Evolutionary conservation across 2,113 vertebrate species (phyloP).

Genomic region (Hyperopisus bebe): DNA sequence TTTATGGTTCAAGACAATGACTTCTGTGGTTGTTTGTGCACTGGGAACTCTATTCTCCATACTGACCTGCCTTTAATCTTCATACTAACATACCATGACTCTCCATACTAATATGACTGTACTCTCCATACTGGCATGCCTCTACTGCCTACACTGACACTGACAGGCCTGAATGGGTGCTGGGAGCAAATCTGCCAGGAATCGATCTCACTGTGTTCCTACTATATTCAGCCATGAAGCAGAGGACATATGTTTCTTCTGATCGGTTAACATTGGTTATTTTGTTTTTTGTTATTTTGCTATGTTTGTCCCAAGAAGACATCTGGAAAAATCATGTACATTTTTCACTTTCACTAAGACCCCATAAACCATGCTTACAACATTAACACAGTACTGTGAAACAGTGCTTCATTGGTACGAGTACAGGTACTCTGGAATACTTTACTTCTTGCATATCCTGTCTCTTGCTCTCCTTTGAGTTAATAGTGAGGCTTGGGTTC

Average conservation of each 20-base stretch:
- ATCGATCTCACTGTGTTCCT: background rate
- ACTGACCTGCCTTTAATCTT: background rate
- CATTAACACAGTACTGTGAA: background rate
- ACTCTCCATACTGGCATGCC: background rate
- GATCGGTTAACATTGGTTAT: background rate
- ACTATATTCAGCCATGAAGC: background rate
- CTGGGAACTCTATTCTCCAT: background rate
- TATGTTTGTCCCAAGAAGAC: background rate
- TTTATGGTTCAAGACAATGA: background rate
- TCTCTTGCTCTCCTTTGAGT: background rate
- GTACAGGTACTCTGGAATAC: background rate
- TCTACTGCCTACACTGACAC: background rate
- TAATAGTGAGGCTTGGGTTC: background rate
- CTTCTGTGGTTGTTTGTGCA: background rate
- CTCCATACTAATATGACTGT: background rate
- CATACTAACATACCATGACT: background rate
- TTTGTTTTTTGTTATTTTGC: background rate
- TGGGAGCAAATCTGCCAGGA: background rate
- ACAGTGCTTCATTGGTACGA: background rate
- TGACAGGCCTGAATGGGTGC: background rate
- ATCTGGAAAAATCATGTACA: background rate
- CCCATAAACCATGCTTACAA: background rate
- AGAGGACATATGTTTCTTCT: background rate
- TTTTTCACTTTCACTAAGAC: background rate
- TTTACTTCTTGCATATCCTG: background rate